A percentile compares a stretch with the other conserved stretches of the same genome.
Conservation (phyloP, 2,888 invertebrate species). For the Drosophila histrio region DNA sequence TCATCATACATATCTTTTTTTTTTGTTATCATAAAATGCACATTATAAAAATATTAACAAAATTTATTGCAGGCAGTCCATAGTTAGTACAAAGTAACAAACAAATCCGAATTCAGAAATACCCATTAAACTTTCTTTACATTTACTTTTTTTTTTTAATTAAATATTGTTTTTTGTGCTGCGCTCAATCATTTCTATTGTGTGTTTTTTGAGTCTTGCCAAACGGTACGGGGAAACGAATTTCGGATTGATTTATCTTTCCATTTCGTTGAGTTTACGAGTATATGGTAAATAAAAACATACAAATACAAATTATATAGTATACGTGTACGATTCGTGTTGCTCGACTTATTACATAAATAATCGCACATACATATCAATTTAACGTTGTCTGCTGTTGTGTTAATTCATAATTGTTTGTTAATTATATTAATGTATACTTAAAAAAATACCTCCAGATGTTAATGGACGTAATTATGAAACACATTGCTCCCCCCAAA, state of each 20-base stretch:
- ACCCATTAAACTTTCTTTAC: constrained; percentile 46
- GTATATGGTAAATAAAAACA: constrained; percentile 25
- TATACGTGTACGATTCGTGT: constrained; percentile 19
- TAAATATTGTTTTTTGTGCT: constrained; percentile 44
- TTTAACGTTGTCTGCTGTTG: constrained; percentile 21
- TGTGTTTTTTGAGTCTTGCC: constrained; percentile 11
- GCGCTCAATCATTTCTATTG: constrained; percentile 48
- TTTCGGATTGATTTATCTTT: constrained; percentile 28
- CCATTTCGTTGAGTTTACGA: constrained; percentile 44
- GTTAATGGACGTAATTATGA: constrained; percentile 59
- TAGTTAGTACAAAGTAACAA: constrained; percentile 77
- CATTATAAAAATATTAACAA: constrained; percentile 81
- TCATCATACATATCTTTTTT: constrained; percentile 52
- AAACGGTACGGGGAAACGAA: constrained; percentile 43
- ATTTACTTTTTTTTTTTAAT: constrained; percentile 16
- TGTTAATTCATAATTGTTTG: constrained; percentile 28
- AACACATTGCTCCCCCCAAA: constrained; percentile 39
- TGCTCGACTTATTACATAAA: constrained; percentile 35
- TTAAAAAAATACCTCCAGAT: constrained; percentile 50
- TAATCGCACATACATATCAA: constrained; percentile 23
- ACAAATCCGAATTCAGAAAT: constrained; percentile 71
- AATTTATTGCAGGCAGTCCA: constrained; percentile 84
- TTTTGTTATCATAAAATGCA: constrained; percentile 72
- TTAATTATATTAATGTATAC: constrained; percentile 26
- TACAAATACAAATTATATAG: constrained; percentile 42